Evolutionary conservation across 2,888 invertebrate species (phyloP).

Genomic region (Drosophila setosimentum): DNA sequence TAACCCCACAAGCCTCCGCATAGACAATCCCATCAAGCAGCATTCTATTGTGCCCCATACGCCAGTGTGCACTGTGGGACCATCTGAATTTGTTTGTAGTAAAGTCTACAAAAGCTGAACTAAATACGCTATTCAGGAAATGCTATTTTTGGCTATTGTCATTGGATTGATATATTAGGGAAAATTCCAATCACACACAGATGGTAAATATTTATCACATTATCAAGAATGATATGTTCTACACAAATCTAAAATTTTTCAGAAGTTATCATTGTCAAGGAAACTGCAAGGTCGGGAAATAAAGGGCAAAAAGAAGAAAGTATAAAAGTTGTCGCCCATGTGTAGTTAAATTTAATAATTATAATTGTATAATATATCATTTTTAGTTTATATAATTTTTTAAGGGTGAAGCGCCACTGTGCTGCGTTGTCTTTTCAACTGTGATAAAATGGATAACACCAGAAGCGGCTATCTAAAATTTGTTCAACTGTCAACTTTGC

Average conservation of each 20-base stretch:
- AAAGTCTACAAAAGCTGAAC: neutral
- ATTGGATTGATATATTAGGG: neutral
- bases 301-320: rapidly evolving
- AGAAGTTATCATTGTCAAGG: too few species aligned
- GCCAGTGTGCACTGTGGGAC: neutral
- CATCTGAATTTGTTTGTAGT: neutral
- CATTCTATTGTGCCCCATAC: neutral
- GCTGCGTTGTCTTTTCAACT: slow-evolving; percentile 20
- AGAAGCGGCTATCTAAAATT: slow-evolving; percentile 47
- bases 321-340: too few species aligned
- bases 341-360: neutral
- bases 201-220: neutral
- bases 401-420: neutral
- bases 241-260: too few species aligned
- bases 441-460: slow-evolving; percentile 28
- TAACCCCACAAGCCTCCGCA: slow-evolving; percentile 32
- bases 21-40: slow-evolving; percentile 20
- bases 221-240: neutral
- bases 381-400: neutral
- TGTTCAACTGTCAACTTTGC: slow-evolving; percentile 53
- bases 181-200: neutral
- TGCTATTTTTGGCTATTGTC: neutral
- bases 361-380: too few species aligned
- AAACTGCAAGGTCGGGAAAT: neutral
- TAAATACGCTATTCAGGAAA: neutral